Evolutionary conservation across 1,140 invertebrate genomes (phyloP), one percentile per base, ranked within the genome.

Genomic region (Panagrolaimus sp.): DNA sequence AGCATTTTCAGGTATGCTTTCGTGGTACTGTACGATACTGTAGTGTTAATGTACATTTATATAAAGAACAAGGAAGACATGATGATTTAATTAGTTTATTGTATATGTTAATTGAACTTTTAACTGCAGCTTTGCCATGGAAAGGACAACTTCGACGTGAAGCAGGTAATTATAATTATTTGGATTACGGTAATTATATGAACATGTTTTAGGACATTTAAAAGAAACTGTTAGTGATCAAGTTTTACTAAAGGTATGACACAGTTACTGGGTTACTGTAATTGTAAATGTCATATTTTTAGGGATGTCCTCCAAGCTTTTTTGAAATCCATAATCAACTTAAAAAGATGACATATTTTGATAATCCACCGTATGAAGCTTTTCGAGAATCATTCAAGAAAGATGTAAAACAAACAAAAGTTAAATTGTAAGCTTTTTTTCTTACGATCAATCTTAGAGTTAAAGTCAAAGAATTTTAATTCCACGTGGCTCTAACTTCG

Each of bases 101-200:
- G 68, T 69, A 57, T 46, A 69, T 71, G 68, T 57, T 70, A 43
- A 72, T 76, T 27, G 74, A 76, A 84, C 97, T 98, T 83, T 91
- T 96, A 9, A 95, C 96, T 82, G 95, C 95, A 0, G 93, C 96
- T 83, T 86, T 99, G 79, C 96, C 96, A 0, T 99, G 96, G 96
- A 78, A 78, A 46, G 76, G 76, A 46, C 68, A 72, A 62, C 42
- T 66, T 5, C 51, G 73, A 46, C 69, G 70, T 16, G 76, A 78
- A 43, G 46, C 67, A 23, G 75, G n/a, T n/a, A n/a, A n/a, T n/a
- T n/a, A n/a, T n/a, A n/a, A n/a, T n/a, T n/a, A n/a, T n/a, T n/a
- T n/a, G n/a, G n/a, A n/a, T n/a, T n/a, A n/a, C n/a, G n/a, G n/a
- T n/a, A n/a, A n/a, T n/a, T n/a, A n/a, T n/a, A n/a, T n/a, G n/a